Base-by-base conservation (phyloP, 2,888 invertebrate genomes). In the Ommatoiulus sabulosus region DNA sequence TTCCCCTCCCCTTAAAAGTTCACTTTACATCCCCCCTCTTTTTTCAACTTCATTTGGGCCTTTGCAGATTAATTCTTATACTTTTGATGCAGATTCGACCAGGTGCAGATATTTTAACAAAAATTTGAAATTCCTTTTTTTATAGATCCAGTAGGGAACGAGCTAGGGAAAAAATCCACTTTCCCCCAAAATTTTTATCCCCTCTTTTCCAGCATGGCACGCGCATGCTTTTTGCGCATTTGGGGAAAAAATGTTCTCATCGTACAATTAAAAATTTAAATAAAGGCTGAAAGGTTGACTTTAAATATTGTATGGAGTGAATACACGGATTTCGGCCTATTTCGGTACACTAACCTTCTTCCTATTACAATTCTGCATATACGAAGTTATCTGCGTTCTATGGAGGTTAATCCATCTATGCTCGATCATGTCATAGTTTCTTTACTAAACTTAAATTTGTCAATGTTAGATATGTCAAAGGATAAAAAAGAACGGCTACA, bases 71-170 rank as follows among this genome's bases (percentile, higher is more conserved):
- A 80, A 35, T 80, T 80, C 80, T 35, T 35, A 80, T 80, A 80
- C 80, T 80, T 72, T 80, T 80, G 80, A 80, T 80, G 80, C 80
- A 80, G 80, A 80, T 80, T 80, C 35, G 7, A 35, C 80, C 80
- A 80, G 80, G 80, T 80, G 80, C 80, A 35, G 80, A 80, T 80
- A 80, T 80, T 80, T 80, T 80, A 80, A 80, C 80, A 20, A 80
- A 80, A 80, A 80, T 80, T 80, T 24, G 35, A 80, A 80, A 80
- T 80, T 80, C 80, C 80, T 12, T 24, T 24, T 80, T 80, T 80
- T 80, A 7, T 5, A 2, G 5, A n/a, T 6, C 12, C 24, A 80
- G 80, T 35, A 24, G 12, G 12, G 20, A 80, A 20, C 24, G 12
- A 80, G 35, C 80, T 80, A 6, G 6, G 35, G 12, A 80, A 80